Conservation (phyloP, 2,113 vertebrate genomes). For the Myrmophylax atrothorax region DNA sequence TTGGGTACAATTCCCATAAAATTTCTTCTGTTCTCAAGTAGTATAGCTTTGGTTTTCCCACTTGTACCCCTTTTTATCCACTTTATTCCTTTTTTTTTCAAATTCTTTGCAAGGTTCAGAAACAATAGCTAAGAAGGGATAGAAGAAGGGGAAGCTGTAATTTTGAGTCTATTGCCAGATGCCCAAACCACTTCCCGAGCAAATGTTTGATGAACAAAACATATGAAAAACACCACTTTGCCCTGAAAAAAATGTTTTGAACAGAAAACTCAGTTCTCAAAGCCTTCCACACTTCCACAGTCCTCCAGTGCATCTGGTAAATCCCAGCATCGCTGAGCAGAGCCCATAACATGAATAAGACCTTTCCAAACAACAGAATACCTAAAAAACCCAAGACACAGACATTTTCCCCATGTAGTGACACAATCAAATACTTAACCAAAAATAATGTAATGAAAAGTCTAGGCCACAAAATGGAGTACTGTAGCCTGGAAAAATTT, state of each 20-base stretch:
- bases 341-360: neutral
- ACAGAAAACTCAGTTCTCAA: neutral
- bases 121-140: neutral
- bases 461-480: slow-evolving; percentile 26
- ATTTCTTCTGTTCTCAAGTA: neutral
- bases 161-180: neutral
- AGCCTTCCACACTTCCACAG: neutral
- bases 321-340: neutral
- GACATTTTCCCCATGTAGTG: neutral
- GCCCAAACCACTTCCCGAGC: neutral
- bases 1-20: neutral
- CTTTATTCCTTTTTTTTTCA: neutral
- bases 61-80: neutral
- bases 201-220: neutral
- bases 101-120: neutral
- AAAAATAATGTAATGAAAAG: slow-evolving; percentile 50
- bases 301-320: neutral
- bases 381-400: neutral
- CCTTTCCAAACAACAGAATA: slow-evolving; percentile 8
- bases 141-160: neutral
- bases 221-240: neutral
- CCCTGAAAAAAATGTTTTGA: neutral
- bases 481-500: slow-evolving; percentile 12
- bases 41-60: neutral
- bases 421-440: slow-evolving; percentile 43